Evolutionary conservation across 1,140 invertebrate genomes (phyloP), one percentile per base, ranked within the genome.

Genomic region (Pseudomyrmex concolor): DNA sequence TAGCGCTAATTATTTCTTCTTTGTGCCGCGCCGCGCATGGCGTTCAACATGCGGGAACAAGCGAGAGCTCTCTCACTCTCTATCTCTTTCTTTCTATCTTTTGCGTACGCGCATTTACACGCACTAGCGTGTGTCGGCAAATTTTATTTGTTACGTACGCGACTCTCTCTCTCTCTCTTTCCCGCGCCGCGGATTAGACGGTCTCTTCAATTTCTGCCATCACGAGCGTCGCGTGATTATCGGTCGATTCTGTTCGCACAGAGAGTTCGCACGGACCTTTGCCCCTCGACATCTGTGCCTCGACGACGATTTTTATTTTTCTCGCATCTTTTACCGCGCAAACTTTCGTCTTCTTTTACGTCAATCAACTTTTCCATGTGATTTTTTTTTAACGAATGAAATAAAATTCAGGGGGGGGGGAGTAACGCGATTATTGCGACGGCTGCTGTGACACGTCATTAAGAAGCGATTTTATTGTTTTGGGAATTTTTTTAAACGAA

Each of bases 1-100:
- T 80, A 88, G 86, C 90, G 92, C 93, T 94, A 94, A 94, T 94
- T 94, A 94, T 94, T 94, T 92, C 88, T 34, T 85, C 93, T 93
- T 93, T 94, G 93, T 93, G 86, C 72, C 83, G 67, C 82, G 91
- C 92, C 93, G 84, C 84, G 84, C 86, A 85, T 93, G 90, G 90
- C 90, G 85, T 76, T 34, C 50, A 34, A 34, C 34, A 55, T 50
- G 50, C 57, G 59, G 48, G 43, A 66, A 68, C 48, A 62, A 66
- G 48, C 57, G 25, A 50, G 73, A 2, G 17, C 45, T 57, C 54
- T 71, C 68, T 77, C 50, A 9, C 45, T 57, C 60, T 71, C 68
- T 83, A 34, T 12, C 51, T 34, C 22, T 66, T 71, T 22, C 71
- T 54, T 63, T 67, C 25, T 68, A 19, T 22, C 72, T 86, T 73